Percentiles rank a stretch among this genome's conserved stretches.
Evolutionary conservation across 2,113 vertebrate species (phyloP).

Genomic region (Ochotona curzoniae): DNA sequence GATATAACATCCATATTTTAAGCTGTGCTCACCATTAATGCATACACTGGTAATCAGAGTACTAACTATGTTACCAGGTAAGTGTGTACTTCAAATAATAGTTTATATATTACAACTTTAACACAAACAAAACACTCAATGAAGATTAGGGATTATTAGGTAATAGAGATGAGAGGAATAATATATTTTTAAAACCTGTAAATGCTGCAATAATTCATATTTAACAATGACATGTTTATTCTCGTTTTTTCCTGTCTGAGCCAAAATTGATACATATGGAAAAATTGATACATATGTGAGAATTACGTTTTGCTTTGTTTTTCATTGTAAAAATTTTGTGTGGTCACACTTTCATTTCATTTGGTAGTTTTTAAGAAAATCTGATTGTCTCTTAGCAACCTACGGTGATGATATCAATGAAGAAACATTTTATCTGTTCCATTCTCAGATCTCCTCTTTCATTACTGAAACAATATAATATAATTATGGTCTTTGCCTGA

Average conservation of each 20-base stretch:
- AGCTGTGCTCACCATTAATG: neutral
- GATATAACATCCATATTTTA: neutral
- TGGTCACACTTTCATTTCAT: conserved; percentile 8
- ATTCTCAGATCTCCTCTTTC: conserved; percentile 40
- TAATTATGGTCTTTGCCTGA: conserved; percentile 53
- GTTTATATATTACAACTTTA: neutral
- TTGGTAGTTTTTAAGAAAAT: conserved; percentile 39
- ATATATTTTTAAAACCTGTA: neutral
- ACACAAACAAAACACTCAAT: neutral
- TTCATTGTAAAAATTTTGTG: conserved; percentile 11
- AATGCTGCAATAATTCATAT: neutral
- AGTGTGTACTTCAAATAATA: neutral
- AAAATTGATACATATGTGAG: neutral
- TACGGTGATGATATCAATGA: neutral
- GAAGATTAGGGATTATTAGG: neutral
- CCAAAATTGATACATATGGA: no score
- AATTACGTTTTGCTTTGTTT: conserved; percentile 21
- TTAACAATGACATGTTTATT: neutral
- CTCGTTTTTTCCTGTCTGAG: neutral
- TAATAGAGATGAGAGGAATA: neutral
- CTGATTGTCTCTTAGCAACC: conserved; percentile 63
- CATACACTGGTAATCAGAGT: neutral
- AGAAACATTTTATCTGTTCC: conserved; percentile 3
- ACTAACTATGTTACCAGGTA: neutral
- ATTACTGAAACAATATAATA: conserved; percentile 63